Evolutionary conservation across 2,888 invertebrate genomes (phyloP).

Genomic region (Spisula subtruncata): DNA sequence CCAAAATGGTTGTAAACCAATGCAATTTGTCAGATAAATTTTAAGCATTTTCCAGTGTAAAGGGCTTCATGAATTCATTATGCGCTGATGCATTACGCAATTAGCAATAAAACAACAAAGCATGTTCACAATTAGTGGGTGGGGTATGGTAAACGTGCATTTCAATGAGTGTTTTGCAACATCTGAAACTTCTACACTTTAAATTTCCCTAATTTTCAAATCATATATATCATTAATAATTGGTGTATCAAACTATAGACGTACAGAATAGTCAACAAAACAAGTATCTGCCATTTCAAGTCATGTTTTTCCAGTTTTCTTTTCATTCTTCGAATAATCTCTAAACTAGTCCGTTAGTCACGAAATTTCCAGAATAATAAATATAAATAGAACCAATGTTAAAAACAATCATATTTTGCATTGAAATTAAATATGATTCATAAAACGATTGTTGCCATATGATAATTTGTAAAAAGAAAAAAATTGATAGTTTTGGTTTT

Average conservation of each 20-base stretch:
- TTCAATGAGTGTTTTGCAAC: neutral
- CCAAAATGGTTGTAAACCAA: no score
- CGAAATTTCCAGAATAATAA: neutral
- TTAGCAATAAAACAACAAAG: neutral
- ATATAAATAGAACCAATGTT: neutral
- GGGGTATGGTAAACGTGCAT: conserved; percentile 4
- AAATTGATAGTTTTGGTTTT: neutral
- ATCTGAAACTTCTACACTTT: neutral
- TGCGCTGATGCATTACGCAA: no score
- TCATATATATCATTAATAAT: neutral
- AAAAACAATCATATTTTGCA: neutral
- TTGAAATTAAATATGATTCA: no score
- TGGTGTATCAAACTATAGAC: conserved; percentile 41
- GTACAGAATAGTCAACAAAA: conserved; percentile 83
- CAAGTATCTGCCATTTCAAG: conserved; percentile 84
- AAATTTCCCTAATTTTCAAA: neutral
- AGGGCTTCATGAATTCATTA: no score
- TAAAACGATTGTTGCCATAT: neutral
- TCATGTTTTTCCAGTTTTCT: conserved; percentile 78
- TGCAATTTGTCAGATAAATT: no score
- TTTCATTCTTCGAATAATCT: conserved; percentile 54
- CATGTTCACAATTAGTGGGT: conserved; percentile 14
- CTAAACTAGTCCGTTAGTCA: conserved; percentile 23
- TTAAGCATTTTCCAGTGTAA: no score
- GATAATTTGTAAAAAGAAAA: neutral